Conservation (phyloP, 2,113 vertebrate genomes). For the Pomatorhinus ruficollis region DNA sequence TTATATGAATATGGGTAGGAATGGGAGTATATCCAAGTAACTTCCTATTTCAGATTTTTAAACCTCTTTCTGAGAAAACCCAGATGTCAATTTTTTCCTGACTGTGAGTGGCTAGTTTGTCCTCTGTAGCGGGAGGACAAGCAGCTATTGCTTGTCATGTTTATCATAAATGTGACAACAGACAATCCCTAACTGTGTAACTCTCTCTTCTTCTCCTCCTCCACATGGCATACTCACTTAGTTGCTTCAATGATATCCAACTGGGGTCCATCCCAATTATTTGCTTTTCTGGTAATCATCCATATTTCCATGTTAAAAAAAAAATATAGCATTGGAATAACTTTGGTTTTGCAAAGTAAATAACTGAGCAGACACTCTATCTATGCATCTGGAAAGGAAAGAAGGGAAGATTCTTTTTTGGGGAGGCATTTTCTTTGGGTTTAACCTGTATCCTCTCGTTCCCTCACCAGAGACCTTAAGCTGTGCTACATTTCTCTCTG, state of each 20-base stretch:
- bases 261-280: constrained; percentile 37
- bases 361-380: not conserved
- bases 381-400: not conserved
- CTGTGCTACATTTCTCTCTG: not conserved
- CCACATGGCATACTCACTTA: constrained; percentile 3
- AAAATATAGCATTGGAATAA: not conserved
- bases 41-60: not conserved
- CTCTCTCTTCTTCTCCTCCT: not conserved
- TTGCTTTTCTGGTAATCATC: constrained; percentile 58
- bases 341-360: constrained; percentile 40
- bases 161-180: constrained; percentile 47
- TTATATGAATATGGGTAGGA: not conserved
- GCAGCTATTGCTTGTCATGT: constrained; percentile 34
- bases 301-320: constrained; percentile 26
- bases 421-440: not conserved
- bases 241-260: constrained; percentile 32
- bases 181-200: constrained; percentile 10
- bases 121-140: not conserved
- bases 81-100: not conserved
- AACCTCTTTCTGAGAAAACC: not conserved
- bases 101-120: not conserved
- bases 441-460: not conserved
- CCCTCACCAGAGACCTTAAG: not conserved
- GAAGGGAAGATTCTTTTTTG: not conserved
- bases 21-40: not conserved